These are phyloP conservation scores for Austrofundulus limnaeus DNA, from an alignment of 2,113 vertebrate species.

Conservation along the genomic window DNA sequence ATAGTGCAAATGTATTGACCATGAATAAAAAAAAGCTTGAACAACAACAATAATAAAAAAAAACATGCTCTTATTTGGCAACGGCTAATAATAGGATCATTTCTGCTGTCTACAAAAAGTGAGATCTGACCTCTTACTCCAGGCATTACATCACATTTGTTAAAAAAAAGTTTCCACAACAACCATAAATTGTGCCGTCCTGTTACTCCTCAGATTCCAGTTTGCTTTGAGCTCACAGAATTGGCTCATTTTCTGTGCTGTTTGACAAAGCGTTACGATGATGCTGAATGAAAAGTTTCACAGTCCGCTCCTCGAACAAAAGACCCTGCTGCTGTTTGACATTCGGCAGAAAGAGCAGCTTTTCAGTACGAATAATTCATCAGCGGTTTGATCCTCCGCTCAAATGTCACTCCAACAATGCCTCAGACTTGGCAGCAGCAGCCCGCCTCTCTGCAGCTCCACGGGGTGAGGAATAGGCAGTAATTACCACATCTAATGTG, in stretches of 20 bases:
- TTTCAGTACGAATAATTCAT: conserved; percentile 74
- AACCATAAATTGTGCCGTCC: neutral
- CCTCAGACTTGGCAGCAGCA: conserved; percentile 45
- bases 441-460: conserved; percentile 47
- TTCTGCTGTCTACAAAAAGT: too few species aligned
- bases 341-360: conserved; percentile 68
- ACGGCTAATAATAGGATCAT: too few species aligned
- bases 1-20: too few species aligned
- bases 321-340: conserved; percentile 65
- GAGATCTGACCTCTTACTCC: too few species aligned
- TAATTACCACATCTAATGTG: conserved; percentile 50
- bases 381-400: conserved; percentile 59
- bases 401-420: conserved; percentile 73
- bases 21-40: too few species aligned
- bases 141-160: too few species aligned
- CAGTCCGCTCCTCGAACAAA: conserved; percentile 48
- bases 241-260: conserved; percentile 10
- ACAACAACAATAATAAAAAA: too few species aligned
- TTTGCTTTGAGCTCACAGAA: neutral
- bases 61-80: too few species aligned
- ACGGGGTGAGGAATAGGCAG: conserved; percentile 45
- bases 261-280: conserved; percentile 27
- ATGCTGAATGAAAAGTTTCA: conserved; percentile 45
- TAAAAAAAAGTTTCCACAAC: neutral
- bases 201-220: neutral